Conservation (phyloP, 2,888 invertebrate species). For the Tupiocoris notatus region DNA sequence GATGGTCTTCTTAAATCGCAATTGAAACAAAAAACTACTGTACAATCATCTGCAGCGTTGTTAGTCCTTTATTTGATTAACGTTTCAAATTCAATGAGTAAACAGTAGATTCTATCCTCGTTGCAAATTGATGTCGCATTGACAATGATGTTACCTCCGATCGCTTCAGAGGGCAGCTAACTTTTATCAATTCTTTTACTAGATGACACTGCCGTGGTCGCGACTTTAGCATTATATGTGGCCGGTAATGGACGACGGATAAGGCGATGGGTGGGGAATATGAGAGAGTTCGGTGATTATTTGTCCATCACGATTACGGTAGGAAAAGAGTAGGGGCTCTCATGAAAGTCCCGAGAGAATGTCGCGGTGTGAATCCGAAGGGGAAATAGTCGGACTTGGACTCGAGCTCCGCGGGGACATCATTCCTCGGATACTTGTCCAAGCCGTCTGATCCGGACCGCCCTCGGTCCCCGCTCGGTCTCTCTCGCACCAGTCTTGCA, state of each 20-base stretch:
- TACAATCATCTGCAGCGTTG: too few species aligned
- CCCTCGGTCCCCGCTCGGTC: background rate
- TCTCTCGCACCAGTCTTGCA: background rate
- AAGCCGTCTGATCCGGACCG: conserved; percentile 36
- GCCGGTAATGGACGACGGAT: conserved; percentile 11
- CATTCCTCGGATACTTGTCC: conserved; percentile 35
- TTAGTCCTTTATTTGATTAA: too few species aligned
- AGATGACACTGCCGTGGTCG: too few species aligned
- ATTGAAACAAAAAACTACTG: too few species aligned
- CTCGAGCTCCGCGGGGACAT: conserved; percentile 11
- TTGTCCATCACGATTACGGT: conserved; percentile 40
- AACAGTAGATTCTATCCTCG: too few species aligned
- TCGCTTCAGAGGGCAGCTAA: too few species aligned
- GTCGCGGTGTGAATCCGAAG: conserved; percentile 16
- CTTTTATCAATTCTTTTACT: too few species aligned
- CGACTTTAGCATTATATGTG: too few species aligned
- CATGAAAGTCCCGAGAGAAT: conserved; percentile 21
- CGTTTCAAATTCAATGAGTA: too few species aligned
- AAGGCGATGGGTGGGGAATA: background rate
- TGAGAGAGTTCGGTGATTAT: conserved; percentile 27
- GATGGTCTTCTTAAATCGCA: too few species aligned
- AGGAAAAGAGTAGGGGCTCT: conserved; percentile 5
- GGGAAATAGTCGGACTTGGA: background rate
- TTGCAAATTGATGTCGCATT: too few species aligned
- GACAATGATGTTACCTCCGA: too few species aligned